Percentiles rank a stretch among this genome's conserved stretches.
phyloP scores from a whole-genome alignment of 2,888 invertebrate species.

The Lissonota sp. region DNA sequence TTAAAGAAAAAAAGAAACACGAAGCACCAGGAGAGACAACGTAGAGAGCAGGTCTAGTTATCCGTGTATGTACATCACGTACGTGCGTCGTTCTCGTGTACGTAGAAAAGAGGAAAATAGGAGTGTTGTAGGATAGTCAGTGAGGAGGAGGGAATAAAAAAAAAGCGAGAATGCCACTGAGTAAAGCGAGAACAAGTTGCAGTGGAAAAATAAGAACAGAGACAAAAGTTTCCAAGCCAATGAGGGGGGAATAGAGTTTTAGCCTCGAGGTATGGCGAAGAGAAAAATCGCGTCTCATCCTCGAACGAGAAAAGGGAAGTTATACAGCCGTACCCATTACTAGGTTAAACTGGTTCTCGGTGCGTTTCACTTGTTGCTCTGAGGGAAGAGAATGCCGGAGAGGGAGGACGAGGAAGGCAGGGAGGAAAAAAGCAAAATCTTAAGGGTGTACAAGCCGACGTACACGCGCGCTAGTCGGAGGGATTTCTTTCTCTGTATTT shows the following conservation, averaged over 20 bases:
- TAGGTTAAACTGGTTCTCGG: conserved; percentile 64
- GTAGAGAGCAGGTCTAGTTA: conserved; percentile 57
- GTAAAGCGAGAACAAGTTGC: not conserved
- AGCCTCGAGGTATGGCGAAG: not conserved
- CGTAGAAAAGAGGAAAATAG: conserved; percentile 23
- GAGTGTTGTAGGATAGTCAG: not conserved
- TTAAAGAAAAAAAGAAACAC: conserved; percentile 17
- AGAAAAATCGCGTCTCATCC: conserved; percentile 59
- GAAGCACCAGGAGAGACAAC: conserved; percentile 14
- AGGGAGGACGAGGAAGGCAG: too few relatives aligned
- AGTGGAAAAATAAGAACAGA: conserved; percentile 8
- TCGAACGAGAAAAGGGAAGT: conserved; percentile 48
- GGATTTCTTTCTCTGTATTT: conserved; percentile 35
- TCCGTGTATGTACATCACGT: conserved; percentile 64
- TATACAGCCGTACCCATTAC: conserved; percentile 58
- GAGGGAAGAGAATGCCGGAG: conserved; percentile 6
- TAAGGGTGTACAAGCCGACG: conserved; percentile 46
- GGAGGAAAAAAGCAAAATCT: conserved; percentile 40
- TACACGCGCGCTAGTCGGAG: conserved; percentile 7
- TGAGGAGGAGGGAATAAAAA: conserved; percentile 20
- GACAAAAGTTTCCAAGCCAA: conserved; percentile 39
- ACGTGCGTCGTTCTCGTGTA: conserved; percentile 54
- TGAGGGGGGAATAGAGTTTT: conserved; percentile 10
- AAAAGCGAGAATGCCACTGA: conserved; percentile 6
- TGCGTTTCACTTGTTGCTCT: conserved; percentile 36